A percentile compares a stretch with the other conserved stretches of the same genome.
Evolutionary conservation across 2,888 invertebrate species (phyloP).

Genomic region (Aleiodes testaceus): DNA sequence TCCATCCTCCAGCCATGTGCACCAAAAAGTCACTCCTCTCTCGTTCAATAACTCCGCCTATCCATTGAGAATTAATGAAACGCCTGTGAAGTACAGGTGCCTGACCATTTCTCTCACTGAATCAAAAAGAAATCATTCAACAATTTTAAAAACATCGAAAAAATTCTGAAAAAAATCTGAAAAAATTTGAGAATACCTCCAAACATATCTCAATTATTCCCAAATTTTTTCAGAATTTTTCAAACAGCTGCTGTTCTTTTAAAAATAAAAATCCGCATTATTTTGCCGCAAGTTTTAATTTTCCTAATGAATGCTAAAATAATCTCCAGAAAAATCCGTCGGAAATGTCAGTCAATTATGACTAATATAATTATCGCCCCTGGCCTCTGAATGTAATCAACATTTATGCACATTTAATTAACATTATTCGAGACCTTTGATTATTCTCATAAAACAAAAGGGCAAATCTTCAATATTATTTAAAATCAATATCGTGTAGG

Average conservation of each 20-base stretch:
- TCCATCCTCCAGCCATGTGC: not conserved
- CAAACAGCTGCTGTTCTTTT: no score
- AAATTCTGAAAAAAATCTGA: no score
- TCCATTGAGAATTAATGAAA: not conserved
- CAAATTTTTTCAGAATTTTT: no score
- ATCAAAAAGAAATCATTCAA: not conserved
- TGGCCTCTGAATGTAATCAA: not conserved
- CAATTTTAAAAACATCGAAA: no score
- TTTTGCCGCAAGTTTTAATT: no score
- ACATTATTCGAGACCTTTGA: no score
- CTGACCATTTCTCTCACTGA: not conserved
- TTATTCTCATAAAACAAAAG: not conserved
- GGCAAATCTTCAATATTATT: not conserved
- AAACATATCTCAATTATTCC: no score
- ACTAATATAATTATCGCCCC: constrained; percentile 18
- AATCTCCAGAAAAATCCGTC: not conserved
- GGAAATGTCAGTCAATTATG: not conserved
- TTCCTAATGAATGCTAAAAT: no score
- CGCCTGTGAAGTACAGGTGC: not conserved
- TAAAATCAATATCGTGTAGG: constrained; percentile 23
- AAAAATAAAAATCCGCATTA: no score
- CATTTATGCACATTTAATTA: no score
- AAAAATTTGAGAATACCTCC: no score
- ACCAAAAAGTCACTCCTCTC: not conserved
- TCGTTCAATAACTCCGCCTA: not conserved